phyloP scores from a whole-genome alignment of 2,888 invertebrate species.

The Colletes collaris region DNA sequence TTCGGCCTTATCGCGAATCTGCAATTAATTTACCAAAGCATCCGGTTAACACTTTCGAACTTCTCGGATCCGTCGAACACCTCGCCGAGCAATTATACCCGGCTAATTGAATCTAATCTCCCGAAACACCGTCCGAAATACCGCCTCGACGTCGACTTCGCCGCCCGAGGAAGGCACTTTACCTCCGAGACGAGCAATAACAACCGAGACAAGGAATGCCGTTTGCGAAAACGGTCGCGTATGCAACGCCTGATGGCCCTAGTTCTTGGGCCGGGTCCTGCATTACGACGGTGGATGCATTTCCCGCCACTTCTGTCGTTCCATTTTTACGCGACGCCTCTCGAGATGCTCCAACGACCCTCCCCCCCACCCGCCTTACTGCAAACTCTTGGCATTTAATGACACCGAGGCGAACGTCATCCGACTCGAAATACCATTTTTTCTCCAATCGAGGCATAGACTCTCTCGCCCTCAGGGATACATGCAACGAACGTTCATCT shows the following conservation, averaged over 20 bases:
- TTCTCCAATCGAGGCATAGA: no score
- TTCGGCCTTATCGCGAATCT: background rate
- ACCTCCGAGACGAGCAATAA: constrained; percentile 30
- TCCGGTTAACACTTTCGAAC: background rate
- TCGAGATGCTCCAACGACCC: constrained; percentile 17
- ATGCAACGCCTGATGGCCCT: constrained; percentile 11
- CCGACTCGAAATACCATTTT: background rate
- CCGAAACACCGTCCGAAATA: background rate
- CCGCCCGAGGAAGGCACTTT: constrained; percentile 2
- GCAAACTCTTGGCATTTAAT: constrained; percentile 35
- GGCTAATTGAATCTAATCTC: background rate
- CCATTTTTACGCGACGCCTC: constrained; percentile 33
- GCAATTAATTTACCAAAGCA: background rate
- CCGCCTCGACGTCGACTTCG: no score
- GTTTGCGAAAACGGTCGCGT: constrained; percentile 32
- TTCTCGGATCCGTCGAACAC: background rate
- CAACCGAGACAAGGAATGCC: constrained; percentile 40
- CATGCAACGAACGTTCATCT: no score
- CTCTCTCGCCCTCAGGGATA: no score
- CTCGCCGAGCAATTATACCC: background rate
- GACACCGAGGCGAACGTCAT: background rate
- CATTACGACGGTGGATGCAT: constrained; percentile 52
- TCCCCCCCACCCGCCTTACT: background rate
- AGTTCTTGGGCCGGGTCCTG: constrained; percentile 39
- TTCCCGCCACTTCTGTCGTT: constrained; percentile 43